Evolutionary conservation across 2,797 vertebrate genomes (phyloP).

Genomic region (Spheniscus humboldti): DNA sequence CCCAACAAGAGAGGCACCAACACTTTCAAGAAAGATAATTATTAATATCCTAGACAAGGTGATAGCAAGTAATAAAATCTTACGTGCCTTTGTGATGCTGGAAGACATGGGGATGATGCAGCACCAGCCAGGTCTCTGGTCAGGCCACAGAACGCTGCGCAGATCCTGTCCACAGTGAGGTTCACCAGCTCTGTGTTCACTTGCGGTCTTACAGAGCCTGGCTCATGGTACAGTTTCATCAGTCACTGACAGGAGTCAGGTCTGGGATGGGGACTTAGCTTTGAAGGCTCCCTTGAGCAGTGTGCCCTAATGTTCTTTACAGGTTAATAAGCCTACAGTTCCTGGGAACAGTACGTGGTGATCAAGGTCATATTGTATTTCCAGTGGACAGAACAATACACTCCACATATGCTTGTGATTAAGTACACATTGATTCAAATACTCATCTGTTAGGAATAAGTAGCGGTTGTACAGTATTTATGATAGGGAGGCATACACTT

Average conservation of each 20-base stretch:
- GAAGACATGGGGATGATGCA: background rate
- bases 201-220: background rate
- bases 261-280: background rate
- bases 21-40: background rate
- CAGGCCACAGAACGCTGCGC: accelerated
- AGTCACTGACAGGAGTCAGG: background rate
- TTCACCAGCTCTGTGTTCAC: background rate
- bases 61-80: background rate
- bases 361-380: background rate
- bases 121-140: background rate
- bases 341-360: background rate
- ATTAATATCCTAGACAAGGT: background rate
- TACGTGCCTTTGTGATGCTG: background rate
- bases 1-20: background rate
- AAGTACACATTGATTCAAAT: background rate
- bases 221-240: background rate
- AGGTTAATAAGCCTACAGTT: background rate
- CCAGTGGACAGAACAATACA: background rate
- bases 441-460: background rate
- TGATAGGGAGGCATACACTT: background rate
- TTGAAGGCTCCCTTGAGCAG: background rate
- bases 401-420: background rate
- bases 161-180: background rate
- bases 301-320: background rate
- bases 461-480: background rate